Evolutionary conservation across 2,797 vertebrate genomes (phyloP).

Genomic region (Diceros bicornis): DNA sequence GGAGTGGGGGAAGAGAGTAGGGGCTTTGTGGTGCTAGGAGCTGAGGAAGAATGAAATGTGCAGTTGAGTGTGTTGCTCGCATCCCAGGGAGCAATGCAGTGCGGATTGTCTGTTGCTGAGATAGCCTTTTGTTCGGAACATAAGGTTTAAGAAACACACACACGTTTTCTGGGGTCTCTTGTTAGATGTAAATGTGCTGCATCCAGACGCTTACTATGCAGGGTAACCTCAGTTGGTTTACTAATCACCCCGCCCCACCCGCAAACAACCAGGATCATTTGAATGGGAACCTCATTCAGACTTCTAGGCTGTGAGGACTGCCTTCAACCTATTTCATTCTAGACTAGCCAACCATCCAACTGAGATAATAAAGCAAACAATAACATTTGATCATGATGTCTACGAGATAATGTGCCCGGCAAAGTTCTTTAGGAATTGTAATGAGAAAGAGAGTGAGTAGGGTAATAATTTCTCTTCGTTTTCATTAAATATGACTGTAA

Average conservation of each 20-base stretch:
- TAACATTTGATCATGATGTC: slow-evolving; percentile 82
- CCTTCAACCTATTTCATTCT: slow-evolving; percentile 88
- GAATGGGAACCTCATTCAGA: slow-evolving; percentile 86
- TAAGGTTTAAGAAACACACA: slow-evolving; percentile 87
- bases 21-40: slow-evolving; percentile 84
- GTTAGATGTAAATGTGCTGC: slow-evolving; percentile 87
- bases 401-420: slow-evolving; percentile 82
- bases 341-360: slow-evolving; percentile 87
- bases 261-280: slow-evolving; percentile 83
- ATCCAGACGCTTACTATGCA: slow-evolving; percentile 85
- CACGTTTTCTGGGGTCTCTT: slow-evolving; percentile 87
- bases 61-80: slow-evolving; percentile 85
- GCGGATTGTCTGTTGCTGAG: slow-evolving; percentile 87
- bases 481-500: slow-evolving; percentile 83
- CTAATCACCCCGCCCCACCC: slow-evolving; percentile 86
- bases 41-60: slow-evolving; percentile 84
- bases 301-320: slow-evolving; percentile 84
- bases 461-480: slow-evolving; percentile 81
- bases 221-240: slow-evolving; percentile 85
- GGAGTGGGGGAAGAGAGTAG: slow-evolving; percentile 78
- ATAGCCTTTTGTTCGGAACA: slow-evolving; percentile 87
- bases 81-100: slow-evolving; percentile 84
- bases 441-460: slow-evolving; percentile 80
- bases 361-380: slow-evolving; percentile 87
- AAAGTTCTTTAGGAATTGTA: slow-evolving; percentile 84